Evolutionary conservation across 2,113 vertebrate species (phyloP).

Genomic region (Cyanoramphus novaezelandiae): DNA sequence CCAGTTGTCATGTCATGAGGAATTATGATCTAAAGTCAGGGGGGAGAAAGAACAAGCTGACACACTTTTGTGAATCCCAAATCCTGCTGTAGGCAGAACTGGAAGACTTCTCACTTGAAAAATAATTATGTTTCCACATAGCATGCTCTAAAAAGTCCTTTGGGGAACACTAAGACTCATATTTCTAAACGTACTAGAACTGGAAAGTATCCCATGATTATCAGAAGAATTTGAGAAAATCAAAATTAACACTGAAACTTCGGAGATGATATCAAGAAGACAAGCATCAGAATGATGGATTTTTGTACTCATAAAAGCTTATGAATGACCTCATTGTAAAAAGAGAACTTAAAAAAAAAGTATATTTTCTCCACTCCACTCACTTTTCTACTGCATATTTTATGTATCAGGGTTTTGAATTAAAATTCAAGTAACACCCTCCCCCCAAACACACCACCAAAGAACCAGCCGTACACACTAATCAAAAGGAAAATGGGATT

Average conservation of each 20-base stretch:
- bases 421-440: background rate
- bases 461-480: background rate
- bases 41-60: background rate
- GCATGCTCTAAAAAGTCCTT: background rate
- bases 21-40: background rate
- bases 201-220: background rate
- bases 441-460: background rate
- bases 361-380: conserved; percentile 6
- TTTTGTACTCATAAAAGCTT: conserved; percentile 10
- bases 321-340: conserved; percentile 51
- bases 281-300: background rate
- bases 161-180: background rate
- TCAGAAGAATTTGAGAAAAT: background rate
- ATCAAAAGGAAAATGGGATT: conserved; percentile 25
- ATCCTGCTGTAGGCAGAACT: background rate
- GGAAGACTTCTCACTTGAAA: background rate
- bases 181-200: background rate
- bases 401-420: conserved; percentile 30
- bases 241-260: background rate
- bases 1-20: background rate
- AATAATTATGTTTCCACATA: background rate
- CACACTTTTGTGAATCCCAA: background rate
- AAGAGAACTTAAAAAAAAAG: background rate
- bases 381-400: conserved; percentile 27
- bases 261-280: background rate